Percentiles rank a stretch among this genome's conserved stretches.
Conservation (phyloP, 23 tunicate genomes). For the Ciona savignyi region DNA sequence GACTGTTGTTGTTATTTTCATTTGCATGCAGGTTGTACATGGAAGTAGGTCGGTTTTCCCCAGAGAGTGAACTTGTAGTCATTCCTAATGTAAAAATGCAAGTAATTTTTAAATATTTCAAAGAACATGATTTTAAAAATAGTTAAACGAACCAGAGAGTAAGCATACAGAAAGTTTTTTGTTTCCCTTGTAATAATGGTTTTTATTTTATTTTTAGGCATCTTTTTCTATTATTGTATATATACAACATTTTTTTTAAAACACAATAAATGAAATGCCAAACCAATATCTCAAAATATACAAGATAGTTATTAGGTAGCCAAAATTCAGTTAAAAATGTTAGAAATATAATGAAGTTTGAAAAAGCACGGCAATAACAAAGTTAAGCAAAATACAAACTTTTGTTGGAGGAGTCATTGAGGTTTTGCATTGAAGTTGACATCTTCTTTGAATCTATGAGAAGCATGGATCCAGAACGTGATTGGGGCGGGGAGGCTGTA, state of each 20-base stretch:
- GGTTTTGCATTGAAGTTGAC: slow-evolving; percentile 84
- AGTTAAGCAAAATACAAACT: background rate
- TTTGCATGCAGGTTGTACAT: slow-evolving; percentile 27
- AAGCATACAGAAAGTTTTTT: background rate
- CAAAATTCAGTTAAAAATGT: background rate
- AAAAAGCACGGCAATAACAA: background rate
- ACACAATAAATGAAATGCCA: too few species aligned
- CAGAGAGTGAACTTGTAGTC: background rate
- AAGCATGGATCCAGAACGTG: slow-evolving; percentile 24
- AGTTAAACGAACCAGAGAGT: background rate
- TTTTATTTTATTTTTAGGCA: too few species aligned
- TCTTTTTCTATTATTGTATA: too few species aligned
- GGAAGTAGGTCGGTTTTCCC: slow-evolving; percentile 31
- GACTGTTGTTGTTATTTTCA: slow-evolving; percentile 35
- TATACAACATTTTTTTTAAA: too few species aligned
- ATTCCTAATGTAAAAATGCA: background rate
- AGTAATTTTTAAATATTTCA: background rate
- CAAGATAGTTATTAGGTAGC: too few species aligned
- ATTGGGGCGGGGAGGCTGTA: slow-evolving; percentile 27
- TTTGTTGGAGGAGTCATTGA: slow-evolving; percentile 26
- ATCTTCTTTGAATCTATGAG: slow-evolving; percentile 52
- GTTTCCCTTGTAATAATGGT: too few species aligned
- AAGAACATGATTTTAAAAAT: background rate
- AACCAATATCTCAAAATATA: too few species aligned
- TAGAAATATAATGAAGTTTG: background rate